These are phyloP conservation scores for Panthera tigris DNA, from an alignment of 2,113 vertebrate genomes.

Conservation along the genomic window DNA sequence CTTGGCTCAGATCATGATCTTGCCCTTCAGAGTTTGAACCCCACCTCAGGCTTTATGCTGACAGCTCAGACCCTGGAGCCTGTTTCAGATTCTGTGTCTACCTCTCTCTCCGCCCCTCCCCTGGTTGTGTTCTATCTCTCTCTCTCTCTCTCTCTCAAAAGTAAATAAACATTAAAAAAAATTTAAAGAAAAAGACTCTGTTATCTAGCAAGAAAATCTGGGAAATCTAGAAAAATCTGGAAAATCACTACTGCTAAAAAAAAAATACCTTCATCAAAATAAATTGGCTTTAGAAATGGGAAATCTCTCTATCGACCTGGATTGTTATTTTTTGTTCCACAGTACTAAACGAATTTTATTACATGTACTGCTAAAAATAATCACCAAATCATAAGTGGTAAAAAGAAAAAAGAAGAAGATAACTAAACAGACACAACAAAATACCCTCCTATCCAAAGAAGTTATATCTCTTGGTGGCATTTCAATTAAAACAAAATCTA, in stretches of 20 bases:
- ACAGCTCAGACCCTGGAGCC: too few relatives aligned
- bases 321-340: slow-evolving; percentile 15
- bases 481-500: slow-evolving; percentile 68
- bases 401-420: not conserved
- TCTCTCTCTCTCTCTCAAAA: too few relatives aligned
- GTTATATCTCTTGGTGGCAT: slow-evolving; percentile 59
- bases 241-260: not conserved
- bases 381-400: slow-evolving; percentile 1
- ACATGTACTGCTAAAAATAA: slow-evolving; percentile 2
- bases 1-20: too few relatives aligned
- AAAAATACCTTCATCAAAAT: not conserved
- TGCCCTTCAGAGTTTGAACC: too few relatives aligned
- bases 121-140: too few relatives aligned
- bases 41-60: too few relatives aligned
- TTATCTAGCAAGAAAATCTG: not conserved
- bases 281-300: not conserved
- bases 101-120: too few relatives aligned
- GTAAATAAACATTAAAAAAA: too few relatives aligned
- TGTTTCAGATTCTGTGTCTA: too few relatives aligned
- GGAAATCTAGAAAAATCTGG: not conserved
- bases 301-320: not conserved
- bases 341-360: not conserved
- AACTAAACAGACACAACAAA: not conserved
- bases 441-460: not conserved
- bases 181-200: not conserved